phyloP scores from a whole-genome alignment of 2,888 invertebrate genomes.

The Agrochola lychnidis region DNA sequence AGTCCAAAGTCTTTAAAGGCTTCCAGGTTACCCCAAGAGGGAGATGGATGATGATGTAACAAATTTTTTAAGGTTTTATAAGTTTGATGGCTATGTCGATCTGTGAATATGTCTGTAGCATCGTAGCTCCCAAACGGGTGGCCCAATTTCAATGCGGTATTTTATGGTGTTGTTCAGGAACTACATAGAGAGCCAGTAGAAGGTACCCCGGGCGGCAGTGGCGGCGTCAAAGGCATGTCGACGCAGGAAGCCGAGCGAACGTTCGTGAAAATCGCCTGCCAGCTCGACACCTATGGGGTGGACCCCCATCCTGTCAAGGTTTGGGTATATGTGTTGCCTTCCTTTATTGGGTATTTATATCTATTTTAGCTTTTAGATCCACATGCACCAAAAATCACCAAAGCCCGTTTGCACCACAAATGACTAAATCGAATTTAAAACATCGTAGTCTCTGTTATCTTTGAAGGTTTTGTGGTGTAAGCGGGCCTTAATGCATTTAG shows the following conservation, averaged over 20 bases:
- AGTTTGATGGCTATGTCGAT: background rate
- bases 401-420: background rate
- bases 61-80: background rate
- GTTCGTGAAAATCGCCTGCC: constrained; percentile 97
- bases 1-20: background rate
- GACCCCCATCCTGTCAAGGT: constrained; percentile 99
- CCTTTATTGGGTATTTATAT: constrained; percentile 45
- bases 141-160: background rate
- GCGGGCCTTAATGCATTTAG: too few relatives aligned
- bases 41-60: background rate
- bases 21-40: background rate
- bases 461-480: too few relatives aligned
- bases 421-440: background rate
- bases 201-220: constrained; percentile 91
- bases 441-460: too few relatives aligned
- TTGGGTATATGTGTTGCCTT: constrained; percentile 66
- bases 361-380: constrained; percentile 23
- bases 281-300: constrained; percentile 98
- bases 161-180: constrained; percentile 73
- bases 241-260: constrained; percentile 96
- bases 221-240: constrained; percentile 95
- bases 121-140: background rate
- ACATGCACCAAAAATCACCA: background rate
- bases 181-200: constrained; percentile 93
- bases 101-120: background rate